Conservation (phyloP, 2,113 vertebrate genomes). For the Rhabdomys dilectus region DNA sequence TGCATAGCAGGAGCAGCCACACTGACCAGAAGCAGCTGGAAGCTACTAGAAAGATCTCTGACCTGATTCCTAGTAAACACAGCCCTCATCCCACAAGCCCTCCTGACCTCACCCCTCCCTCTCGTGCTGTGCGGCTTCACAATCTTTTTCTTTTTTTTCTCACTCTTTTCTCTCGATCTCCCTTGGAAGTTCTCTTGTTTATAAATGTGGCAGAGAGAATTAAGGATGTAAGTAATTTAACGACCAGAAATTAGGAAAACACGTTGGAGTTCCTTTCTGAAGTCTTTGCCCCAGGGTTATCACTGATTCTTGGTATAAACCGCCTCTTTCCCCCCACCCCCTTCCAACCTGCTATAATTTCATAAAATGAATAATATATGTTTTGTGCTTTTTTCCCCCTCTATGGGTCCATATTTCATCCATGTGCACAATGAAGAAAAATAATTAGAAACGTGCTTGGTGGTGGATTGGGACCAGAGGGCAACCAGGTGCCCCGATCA, state of each 20-base stretch:
- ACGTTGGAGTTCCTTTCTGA: conserved; percentile 29
- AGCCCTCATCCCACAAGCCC: fast-evolving
- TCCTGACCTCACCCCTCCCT: background rate
- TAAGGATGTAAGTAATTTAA: conserved; percentile 13
- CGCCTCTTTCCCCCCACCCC: background rate
- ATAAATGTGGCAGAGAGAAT: background rate
- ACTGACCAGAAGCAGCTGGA: background rate
- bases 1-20: background rate
- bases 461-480: background rate
- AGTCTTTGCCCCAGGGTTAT: conserved; percentile 25
- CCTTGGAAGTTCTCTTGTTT: background rate
- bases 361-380: conserved; percentile 22
- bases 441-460: background rate
- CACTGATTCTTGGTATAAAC: conserved; percentile 17
- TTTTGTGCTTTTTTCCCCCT: background rate
- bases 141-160: background rate
- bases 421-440: background rate
- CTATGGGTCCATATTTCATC: background rate
- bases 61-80: too few relatives aligned
- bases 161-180: background rate
- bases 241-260: conserved; percentile 61
- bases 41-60: background rate
- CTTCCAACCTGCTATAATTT: background rate
- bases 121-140: background rate
- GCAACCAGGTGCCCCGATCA: background rate